These are phyloP conservation scores for Arenaria interpres DNA, from an alignment of 2,113 vertebrate genomes.

Conservation along the genomic window DNA sequence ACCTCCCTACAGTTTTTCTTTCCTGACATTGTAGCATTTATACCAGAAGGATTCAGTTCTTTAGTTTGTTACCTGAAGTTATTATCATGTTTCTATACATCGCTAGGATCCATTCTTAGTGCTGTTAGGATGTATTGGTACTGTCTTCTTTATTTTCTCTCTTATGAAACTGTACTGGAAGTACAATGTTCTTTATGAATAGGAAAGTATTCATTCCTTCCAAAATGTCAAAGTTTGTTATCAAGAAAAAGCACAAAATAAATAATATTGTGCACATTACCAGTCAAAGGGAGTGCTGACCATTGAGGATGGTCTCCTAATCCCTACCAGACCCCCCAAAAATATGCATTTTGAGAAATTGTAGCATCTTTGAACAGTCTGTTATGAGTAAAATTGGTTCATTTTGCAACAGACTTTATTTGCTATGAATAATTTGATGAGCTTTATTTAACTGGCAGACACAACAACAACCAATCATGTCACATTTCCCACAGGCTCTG, in stretches of 20 bases:
- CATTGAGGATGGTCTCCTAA: neutral
- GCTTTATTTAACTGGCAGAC: slow-evolving; percentile 44
- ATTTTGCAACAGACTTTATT: slow-evolving; percentile 40
- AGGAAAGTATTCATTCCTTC: neutral
- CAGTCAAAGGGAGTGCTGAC: neutral
- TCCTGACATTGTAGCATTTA: neutral
- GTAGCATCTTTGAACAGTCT: slow-evolving; percentile 1
- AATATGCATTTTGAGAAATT: neutral
- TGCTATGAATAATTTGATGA: slow-evolving; percentile 19
- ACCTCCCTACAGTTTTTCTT: neutral
- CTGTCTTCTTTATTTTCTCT: neutral
- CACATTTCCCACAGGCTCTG: neutral
- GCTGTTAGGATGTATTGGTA: neutral
- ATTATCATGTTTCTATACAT: neutral
- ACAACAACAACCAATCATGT: slow-evolving; percentile 14
- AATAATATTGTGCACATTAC: neutral
- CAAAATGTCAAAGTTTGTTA: neutral
- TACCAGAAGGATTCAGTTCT: neutral
- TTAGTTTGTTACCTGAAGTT: neutral
- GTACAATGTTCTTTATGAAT: neutral
- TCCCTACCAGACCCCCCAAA: neutral
- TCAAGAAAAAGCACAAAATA: neutral
- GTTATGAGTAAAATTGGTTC: neutral
- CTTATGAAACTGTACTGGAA: neutral
- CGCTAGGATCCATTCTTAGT: neutral